phyloP scores from a whole-genome alignment of 2,113 vertebrate species.

The Tenebrosternarchus preto region DNA sequence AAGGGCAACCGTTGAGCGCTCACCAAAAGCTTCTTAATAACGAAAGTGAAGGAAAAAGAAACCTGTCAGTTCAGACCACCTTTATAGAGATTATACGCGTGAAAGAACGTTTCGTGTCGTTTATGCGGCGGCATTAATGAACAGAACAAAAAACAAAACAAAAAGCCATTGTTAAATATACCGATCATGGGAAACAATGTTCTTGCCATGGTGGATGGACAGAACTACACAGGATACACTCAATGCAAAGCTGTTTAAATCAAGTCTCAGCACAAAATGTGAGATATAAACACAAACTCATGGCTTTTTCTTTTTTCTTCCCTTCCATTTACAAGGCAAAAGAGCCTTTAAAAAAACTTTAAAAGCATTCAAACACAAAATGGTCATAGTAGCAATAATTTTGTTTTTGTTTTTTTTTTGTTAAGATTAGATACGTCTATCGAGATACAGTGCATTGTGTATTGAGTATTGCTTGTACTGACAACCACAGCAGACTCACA shows the following conservation, averaged over 20 bases:
- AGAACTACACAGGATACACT: constrained; percentile 51
- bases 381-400: constrained; percentile 52
- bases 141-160: neutral
- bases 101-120: neutral
- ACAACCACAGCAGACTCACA: constrained; percentile 52
- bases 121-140: neutral
- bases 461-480: constrained; percentile 72
- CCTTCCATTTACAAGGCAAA: constrained; percentile 10
- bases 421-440: constrained; percentile 56
- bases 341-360: constrained; percentile 29
- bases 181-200: neutral
- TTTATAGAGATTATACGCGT: neutral
- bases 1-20: constrained; percentile 62
- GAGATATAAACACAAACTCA: neutral
- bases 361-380: constrained; percentile 50
- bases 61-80: neutral
- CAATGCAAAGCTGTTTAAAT: constrained; percentile 28
- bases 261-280: neutral
- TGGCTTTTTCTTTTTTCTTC: constrained; percentile 45
- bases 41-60: constrained; percentile 8
- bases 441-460: constrained; percentile 65
- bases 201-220: constrained; percentile 18
- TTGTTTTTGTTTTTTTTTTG: constrained; percentile 48
- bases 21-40: constrained; percentile 31
- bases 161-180: neutral